A percentile compares a stretch with the other conserved stretches of the same genome.
Evolutionary conservation across 2,888 invertebrate species (phyloP).

Genomic region (Mesorhabditis spiculigera): DNA sequence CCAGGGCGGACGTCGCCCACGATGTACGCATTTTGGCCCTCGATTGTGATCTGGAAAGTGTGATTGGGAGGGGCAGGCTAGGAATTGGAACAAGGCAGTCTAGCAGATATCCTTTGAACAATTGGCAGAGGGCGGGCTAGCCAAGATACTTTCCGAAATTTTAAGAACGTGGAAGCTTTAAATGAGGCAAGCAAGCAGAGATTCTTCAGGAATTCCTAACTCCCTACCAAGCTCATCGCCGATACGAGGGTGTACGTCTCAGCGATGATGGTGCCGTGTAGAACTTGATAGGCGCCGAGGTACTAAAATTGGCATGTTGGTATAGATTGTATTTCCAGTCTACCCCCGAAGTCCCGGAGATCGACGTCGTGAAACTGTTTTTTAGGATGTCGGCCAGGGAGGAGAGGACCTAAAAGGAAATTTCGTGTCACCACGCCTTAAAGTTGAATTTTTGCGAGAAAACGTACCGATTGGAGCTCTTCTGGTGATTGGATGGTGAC

Average conservation of each 20-base stretch:
- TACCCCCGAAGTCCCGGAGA: not conserved
- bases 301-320: not conserved
- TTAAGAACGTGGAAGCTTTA: no score
- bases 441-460: not conserved
- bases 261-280: not conserved
- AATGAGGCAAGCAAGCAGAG: no score
- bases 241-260: not conserved
- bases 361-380: not conserved
- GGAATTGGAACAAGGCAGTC: no score
- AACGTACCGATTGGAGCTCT: not conserved
- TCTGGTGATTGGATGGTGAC: not conserved
- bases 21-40: constrained; percentile 9
- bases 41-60: constrained; percentile 7
- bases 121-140: no score
- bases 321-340: not conserved
- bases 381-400: not conserved
- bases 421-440: not conserved
- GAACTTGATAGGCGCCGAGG: not conserved
- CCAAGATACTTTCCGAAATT: no score
- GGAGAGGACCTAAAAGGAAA: not conserved
- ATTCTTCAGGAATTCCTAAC: not conserved
- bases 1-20: constrained; percentile 14
- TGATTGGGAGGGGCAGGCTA: no score
- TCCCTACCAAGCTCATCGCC: not conserved
- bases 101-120: no score